These are phyloP conservation scores for Zosterops lateralis DNA, from an alignment of 2,113 vertebrate genomes.

Conservation along the genomic window DNA sequence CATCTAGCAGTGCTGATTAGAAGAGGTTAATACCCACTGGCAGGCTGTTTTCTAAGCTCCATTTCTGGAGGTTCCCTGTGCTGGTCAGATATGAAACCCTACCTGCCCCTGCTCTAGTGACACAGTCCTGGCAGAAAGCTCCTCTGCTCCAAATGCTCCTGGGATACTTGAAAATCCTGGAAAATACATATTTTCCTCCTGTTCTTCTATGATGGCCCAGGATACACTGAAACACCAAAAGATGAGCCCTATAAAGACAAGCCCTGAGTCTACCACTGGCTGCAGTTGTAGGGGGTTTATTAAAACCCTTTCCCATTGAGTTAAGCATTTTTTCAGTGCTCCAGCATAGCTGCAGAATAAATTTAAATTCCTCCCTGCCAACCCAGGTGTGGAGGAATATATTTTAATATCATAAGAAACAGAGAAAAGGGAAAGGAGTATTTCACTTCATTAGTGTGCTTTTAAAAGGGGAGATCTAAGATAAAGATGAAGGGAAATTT, in stretches of 20 bases:
- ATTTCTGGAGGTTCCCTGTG: background rate
- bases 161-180: background rate
- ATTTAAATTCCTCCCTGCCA: conserved; percentile 4
- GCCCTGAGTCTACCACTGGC: background rate
- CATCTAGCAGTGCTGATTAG: background rate
- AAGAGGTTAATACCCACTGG: background rate
- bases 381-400: conserved; percentile 19
- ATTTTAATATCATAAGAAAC: conserved; percentile 45
- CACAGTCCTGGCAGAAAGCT: background rate
- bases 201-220: background rate
- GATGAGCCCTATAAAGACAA: background rate
- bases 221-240: background rate
- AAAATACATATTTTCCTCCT: background rate
- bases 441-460: conserved; percentile 48
- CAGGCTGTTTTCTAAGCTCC: background rate
- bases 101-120: background rate
- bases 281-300: background rate
- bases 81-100: background rate
- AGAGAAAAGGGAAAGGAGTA: background rate
- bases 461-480: conserved; percentile 49
- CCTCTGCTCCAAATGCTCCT: background rate
- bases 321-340: background rate
- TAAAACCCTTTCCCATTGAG: background rate
- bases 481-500: conserved; percentile 53
- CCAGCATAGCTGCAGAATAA: background rate